A percentile compares a stretch with the other conserved stretches of the same genome.
Evolutionary conservation across 1,140 invertebrate species (phyloP).

Genomic region (Leptinotarsa lineolata): DNA sequence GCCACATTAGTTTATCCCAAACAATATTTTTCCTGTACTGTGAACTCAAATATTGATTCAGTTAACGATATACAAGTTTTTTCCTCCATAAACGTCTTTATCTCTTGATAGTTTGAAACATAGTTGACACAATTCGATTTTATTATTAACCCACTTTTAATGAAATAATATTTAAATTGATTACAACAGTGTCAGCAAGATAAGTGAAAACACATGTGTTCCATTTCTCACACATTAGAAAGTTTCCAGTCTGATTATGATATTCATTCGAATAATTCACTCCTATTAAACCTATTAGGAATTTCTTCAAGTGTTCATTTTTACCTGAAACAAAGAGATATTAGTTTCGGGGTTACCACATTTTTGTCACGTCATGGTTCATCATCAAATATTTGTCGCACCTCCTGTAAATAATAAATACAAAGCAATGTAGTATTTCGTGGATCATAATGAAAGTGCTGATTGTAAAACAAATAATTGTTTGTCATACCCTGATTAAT

Average conservation of each 20-base stretch:
- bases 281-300: too few relatives aligned
- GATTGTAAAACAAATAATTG: conserved; percentile 6
- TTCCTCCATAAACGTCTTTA: conserved; percentile 1
- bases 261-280: too few relatives aligned
- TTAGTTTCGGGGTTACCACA: not conserved
- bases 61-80: not conserved
- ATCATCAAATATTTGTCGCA: not conserved
- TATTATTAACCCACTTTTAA: not conserved
- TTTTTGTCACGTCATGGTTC: not conserved
- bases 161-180: not conserved
- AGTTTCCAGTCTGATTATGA: not conserved
- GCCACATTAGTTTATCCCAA: too few relatives aligned
- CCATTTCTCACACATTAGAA: not conserved
- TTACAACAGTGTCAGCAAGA: not conserved
- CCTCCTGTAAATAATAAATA: not conserved
- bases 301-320: not conserved
- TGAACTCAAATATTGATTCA: conserved; percentile 3
- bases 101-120: not conserved
- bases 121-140: not conserved
- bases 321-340: not conserved
- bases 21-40: too few relatives aligned
- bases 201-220: not conserved
- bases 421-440: not conserved
- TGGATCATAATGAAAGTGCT: conserved; percentile 1
- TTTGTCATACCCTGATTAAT: not conserved